Base-by-base conservation (phyloP, 2,888 invertebrate genomes). In the Cheilosia urbana region DNA sequence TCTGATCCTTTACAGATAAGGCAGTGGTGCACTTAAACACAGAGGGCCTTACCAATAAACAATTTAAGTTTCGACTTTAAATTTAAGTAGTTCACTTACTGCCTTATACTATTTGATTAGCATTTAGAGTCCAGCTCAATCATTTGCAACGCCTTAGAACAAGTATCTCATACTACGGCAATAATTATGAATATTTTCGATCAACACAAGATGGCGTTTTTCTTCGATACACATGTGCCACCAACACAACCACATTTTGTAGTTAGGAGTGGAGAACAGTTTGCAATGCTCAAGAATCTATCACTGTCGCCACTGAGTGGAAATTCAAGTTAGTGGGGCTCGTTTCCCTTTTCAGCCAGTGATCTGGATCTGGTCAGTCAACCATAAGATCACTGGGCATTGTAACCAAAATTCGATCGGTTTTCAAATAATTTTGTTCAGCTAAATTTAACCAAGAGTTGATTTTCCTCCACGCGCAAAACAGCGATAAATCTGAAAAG, bases 401-500 rank as follows among this genome's bases (percentile, higher is more conserved):
- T 45, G 45, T 45, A 45, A 7, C 45, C 45, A 17, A 17, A 45
- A 7, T 7, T 17, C 7, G 17, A 19, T 3, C 17, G 17, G n/a
- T 45, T n/a, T n/a, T 17, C 17, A 17, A 17, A 9, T 3, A 17
- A 17, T 47, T 47, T 9, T 9, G 30, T 9, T 2, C 30, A 30
- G 9, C 0, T n/a, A 13, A 15, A 15, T 6, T 13, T 24, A 53
- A 15, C 24, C 1, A 53, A 58, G 40, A 37, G 40, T 37, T 17
- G 11, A 11, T 4, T 34, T 57, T 19, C 5, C 17, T 17, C 7
- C 27, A 40, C 19, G 2, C 60, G 15, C 1, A 15, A 30, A 45
- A 9, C 30, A 47, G 63, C 65, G 15, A 65, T 65, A 75, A 75
- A 65, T 75, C 47, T 49, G 17, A 24, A 47, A 55, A 75, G 47